Percentiles rank a stretch among this genome's conserved stretches.
These are phyloP conservation scores for Drosophila ogumai DNA, from an alignment of 1,140 invertebrate species.

Conservation along the genomic window DNA sequence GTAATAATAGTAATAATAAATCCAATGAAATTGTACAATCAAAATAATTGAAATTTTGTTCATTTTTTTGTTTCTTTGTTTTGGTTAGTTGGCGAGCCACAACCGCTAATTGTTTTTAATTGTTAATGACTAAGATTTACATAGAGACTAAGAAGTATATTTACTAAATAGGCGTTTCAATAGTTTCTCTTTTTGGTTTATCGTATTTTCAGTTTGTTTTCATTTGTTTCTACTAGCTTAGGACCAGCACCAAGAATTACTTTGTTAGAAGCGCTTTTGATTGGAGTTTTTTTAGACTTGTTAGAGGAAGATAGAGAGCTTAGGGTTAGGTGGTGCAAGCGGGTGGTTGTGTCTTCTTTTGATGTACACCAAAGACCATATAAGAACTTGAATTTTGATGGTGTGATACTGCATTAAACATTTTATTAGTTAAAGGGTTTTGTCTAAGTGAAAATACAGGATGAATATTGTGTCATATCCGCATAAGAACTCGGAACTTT, in stretches of 20 bases:
- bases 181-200: conserved; percentile 21
- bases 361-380: background rate
- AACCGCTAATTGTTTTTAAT: conserved; percentile 47
- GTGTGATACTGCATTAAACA: background rate
- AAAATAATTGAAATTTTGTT: conserved; percentile 51
- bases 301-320: conserved; percentile 25
- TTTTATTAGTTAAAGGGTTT: no score
- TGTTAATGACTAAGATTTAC: conserved; percentile 42
- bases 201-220: conserved; percentile 10
- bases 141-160: conserved; percentile 32
- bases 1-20: conserved; percentile 10
- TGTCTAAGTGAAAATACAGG: no score
- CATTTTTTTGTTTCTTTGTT: conserved; percentile 14
- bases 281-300: conserved; percentile 42
- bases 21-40: conserved; percentile 39
- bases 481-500: background rate
- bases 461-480: background rate
- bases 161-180: conserved; percentile 11
- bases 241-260: conserved; percentile 68
- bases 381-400: background rate
- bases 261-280: conserved; percentile 74
- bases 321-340: conserved; percentile 5
- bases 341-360: background rate
- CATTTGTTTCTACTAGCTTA: conserved; percentile 58
- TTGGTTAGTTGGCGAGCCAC: conserved; percentile 42